Evolutionary conservation across 2,113 vertebrate genomes (phyloP).

Genomic region (Psettodes erumei): DNA sequence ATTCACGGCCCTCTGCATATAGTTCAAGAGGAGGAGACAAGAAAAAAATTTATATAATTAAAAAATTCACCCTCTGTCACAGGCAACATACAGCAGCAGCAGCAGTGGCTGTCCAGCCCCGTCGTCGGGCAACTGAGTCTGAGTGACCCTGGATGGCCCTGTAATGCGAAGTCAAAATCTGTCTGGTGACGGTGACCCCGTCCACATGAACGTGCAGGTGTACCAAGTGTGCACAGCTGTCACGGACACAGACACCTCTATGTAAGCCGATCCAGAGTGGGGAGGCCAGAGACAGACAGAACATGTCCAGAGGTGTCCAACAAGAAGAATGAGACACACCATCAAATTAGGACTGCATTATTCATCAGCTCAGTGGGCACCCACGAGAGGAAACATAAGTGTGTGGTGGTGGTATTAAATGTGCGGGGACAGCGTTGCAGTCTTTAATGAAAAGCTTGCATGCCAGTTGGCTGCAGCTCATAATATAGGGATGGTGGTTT

Average conservation of each 20-base stretch:
- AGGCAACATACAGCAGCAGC: slow-evolving; percentile 32
- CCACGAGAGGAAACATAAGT: slow-evolving; percentile 68
- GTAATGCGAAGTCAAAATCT: slow-evolving; percentile 63
- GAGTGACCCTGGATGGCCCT: slow-evolving; percentile 24
- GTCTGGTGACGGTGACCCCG: slow-evolving; percentile 25
- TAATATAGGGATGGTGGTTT: slow-evolving; percentile 4
- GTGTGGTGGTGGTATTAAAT: slow-evolving; percentile 61
- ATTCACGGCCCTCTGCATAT: slow-evolving; percentile 97
- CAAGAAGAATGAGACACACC: slow-evolving; percentile 70
- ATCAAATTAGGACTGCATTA: slow-evolving; percentile 82
- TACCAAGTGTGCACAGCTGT: slow-evolving; percentile 54
- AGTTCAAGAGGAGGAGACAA: slow-evolving; percentile 78
- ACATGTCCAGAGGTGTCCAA: slow-evolving; percentile 78
- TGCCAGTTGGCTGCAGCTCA: slow-evolving; percentile 28
- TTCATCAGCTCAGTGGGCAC: slow-evolving; percentile 68
- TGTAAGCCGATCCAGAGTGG: slow-evolving; percentile 75
- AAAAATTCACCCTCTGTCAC: slow-evolving; percentile 71
- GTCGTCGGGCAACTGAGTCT: not conserved
- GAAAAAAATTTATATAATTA: slow-evolving; percentile 86
- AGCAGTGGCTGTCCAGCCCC: slow-evolving; percentile 25
- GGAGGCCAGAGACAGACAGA: slow-evolving; percentile 69
- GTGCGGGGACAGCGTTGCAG: slow-evolving; percentile 41
- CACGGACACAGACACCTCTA: slow-evolving; percentile 74
- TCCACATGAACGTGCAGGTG: slow-evolving; percentile 46
- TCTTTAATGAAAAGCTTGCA: slow-evolving; percentile 38